Evolutionary conservation across 2,797 vertebrate species (phyloP).

Genomic region (Morus bassanus): DNA sequence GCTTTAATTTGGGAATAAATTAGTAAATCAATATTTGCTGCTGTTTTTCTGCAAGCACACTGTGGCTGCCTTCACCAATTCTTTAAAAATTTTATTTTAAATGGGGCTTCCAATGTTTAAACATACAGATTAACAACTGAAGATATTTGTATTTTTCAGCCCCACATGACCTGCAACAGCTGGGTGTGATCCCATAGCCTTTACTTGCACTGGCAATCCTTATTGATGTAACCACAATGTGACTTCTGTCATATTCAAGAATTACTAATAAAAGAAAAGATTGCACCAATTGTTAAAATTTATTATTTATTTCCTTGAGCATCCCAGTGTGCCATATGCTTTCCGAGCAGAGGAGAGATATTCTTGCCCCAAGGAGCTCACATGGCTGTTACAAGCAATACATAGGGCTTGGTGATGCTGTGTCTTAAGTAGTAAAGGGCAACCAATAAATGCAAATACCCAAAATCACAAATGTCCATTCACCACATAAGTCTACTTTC

Average conservation of each 20-base stretch:
- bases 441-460: not conserved
- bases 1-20: conserved; percentile 8
- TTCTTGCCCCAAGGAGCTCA: not conserved
- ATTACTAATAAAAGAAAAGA: not conserved
- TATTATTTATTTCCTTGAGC: not conserved
- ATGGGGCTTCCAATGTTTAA: not conserved
- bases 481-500: not conserved
- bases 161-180: not conserved
- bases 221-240: not conserved
- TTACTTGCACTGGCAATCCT: not conserved
- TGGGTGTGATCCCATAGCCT: not conserved
- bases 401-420: not conserved
- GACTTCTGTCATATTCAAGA: not conserved
- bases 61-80: not conserved
- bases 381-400: not conserved
- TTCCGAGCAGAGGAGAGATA: not conserved
- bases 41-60: not conserved
- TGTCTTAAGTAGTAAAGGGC: not conserved
- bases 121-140: not conserved
- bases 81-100: not conserved
- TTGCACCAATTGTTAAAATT: not conserved
- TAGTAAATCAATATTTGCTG: not conserved
- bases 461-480: not conserved
- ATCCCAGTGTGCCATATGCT: not conserved
- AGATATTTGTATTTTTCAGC: not conserved